Base-by-base conservation (phyloP, 2,888 invertebrate species). In the Lochmaea capreae region DNA sequence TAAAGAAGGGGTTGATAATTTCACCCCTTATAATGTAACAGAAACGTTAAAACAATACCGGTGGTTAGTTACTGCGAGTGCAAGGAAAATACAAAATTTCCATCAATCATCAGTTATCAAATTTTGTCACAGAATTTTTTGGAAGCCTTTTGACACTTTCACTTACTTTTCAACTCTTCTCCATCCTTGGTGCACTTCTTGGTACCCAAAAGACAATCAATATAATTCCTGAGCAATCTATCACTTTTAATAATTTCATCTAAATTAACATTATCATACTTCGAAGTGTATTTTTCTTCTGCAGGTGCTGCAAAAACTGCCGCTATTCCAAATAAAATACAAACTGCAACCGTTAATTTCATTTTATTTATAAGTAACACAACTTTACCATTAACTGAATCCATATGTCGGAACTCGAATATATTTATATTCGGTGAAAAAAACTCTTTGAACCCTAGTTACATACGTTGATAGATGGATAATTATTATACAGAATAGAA, bases 171-270 rank as follows among this genome's bases (percentile, higher is more conserved):
- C 3, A 94, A 86, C 85, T 92, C 91, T 80, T 90, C 90, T 75
- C 90, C 93, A 82, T 94, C 93, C 14, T 93, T 88, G 3, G 91
- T 93, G 84, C 94, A 94, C 59, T 89, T 90, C 12, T 91, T 92
- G 73, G 86, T 87, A 0, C 89, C 90, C 80, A 93, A 84, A 54
- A 94, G 81, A 80, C 94, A 94, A 75, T 92, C 90, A 59, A 91
- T 86, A 82, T 94, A 93, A 58, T 90, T 91, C 49, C 88, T 87
- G 3, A 94, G 85, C 16, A 94, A 87, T 46, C 93, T 89, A 46
- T 91, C 90, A 85, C 91, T 94, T 6, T 81, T 84, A 42, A 94
- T 85, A 77, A 94, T 91, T 81, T 92, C 90, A 66, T 93, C 90
- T 73, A 94, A 72, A 84, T 94, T 88, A 67, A 94, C 87, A 83